Conservation (phyloP, 92 coral and sea anemone genomes). For the Porites divaricata region DNA sequence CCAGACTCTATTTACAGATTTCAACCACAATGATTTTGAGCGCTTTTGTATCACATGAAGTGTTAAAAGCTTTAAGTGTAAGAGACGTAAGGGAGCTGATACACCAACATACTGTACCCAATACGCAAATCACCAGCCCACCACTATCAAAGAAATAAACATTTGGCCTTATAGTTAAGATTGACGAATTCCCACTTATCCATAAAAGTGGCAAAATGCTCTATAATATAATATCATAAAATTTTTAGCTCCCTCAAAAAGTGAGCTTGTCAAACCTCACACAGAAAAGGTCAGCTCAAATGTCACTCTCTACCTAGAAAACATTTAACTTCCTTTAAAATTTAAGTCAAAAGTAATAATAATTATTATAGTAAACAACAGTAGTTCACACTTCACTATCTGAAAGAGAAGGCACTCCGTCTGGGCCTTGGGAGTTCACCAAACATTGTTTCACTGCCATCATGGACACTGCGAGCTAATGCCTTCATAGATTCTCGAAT, state of each 20-base stretch:
- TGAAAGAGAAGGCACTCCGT: constrained; percentile 50
- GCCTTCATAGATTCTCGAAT: constrained; percentile 97
- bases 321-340: no score
- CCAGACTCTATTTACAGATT: no score
- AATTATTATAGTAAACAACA: not conserved
- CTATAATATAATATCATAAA: not conserved
- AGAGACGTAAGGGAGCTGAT: no score
- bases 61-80: no score
- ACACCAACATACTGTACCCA: no score
- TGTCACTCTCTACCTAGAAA: not conserved
- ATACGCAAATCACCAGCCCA: not conserved
- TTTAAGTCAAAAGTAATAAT: no score
- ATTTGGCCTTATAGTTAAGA: not conserved
- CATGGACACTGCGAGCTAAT: constrained; percentile 92
- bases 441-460: constrained; percentile 81
- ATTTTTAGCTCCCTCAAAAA: not conserved
- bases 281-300: not conserved
- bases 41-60: no score
- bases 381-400: constrained; percentile 15
- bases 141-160: not conserved
- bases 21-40: no score
- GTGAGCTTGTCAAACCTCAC: not conserved
- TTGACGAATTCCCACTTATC: not conserved
- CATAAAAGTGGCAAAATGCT: not conserved
- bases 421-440: constrained; percentile 97